A percentile compares a stretch with the other conserved stretches of the same genome.
Evolutionary conservation across 2,888 invertebrate species (phyloP).

Genomic region (Parthenolecanium corni): DNA sequence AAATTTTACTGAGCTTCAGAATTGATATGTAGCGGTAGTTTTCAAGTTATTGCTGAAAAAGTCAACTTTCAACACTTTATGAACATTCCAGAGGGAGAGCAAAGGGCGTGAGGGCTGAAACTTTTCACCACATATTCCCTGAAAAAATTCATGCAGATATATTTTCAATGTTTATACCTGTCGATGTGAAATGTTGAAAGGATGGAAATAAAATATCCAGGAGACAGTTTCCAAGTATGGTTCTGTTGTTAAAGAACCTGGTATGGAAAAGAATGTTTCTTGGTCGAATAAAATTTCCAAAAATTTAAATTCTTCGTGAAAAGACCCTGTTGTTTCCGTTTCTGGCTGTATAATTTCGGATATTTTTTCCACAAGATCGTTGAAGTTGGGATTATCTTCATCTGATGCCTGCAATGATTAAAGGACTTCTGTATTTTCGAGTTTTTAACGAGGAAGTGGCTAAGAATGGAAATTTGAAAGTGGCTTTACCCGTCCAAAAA

Average conservation of each 20-base stretch:
- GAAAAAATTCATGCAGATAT: too few species aligned
- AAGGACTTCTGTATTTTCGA: background rate
- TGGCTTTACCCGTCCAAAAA: constrained; percentile 40
- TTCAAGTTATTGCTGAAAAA: too few species aligned
- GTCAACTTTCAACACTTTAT: too few species aligned
- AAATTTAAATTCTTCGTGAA: constrained; percentile 29
- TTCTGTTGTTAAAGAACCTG: constrained; percentile 31
- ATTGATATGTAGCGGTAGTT: too few species aligned
- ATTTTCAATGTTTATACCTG: too few species aligned
- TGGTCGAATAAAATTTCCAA: constrained; percentile 18
- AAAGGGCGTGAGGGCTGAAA: too few species aligned
- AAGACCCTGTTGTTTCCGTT: constrained; percentile 12
- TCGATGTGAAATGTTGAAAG: constrained; percentile 4
- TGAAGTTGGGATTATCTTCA: constrained; percentile 27
- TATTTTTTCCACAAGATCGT: constrained; percentile 19
- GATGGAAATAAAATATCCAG: constrained; percentile 30
- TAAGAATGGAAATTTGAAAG: background rate
- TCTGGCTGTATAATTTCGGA: background rate
- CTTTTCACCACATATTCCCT: too few species aligned
- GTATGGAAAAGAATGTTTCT: constrained; percentile 29
- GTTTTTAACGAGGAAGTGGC: background rate
- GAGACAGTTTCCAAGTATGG: constrained; percentile 31
- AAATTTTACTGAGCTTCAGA: too few species aligned
- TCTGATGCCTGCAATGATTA: constrained; percentile 10
- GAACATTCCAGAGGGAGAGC: too few species aligned